A percentile compares a stretch with the other conserved stretches of the same genome.
These are phyloP conservation scores for Tetrapedia diversipes DNA, from an alignment of 2,888 invertebrate species.

Conservation along the genomic window DNA sequence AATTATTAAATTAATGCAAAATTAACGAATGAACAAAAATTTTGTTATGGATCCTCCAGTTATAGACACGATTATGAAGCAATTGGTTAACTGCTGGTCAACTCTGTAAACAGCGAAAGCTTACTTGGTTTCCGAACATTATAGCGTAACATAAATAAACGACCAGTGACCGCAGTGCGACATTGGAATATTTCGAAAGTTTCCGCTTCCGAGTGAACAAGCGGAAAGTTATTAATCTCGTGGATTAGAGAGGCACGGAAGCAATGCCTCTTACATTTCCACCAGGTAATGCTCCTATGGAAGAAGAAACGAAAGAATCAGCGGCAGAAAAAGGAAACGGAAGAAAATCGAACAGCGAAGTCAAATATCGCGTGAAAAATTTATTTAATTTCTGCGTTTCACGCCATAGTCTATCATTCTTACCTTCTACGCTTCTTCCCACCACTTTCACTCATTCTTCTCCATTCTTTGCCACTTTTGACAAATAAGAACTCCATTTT, in stretches of 20 bases:
- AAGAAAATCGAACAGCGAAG: slow-evolving; percentile 49
- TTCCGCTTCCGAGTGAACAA: slow-evolving; percentile 50
- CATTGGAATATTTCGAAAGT: slow-evolving; percentile 45
- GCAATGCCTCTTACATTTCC: slow-evolving; percentile 62
- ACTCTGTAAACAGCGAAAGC: too few relatives aligned
- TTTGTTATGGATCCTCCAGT: too few relatives aligned
- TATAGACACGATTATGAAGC: too few relatives aligned
- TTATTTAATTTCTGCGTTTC: slow-evolving; percentile 68
- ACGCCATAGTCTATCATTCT: slow-evolving; percentile 54
- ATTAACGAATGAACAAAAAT: too few relatives aligned
- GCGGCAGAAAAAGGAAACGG: slow-evolving; percentile 33
- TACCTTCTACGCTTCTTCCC: slow-evolving; percentile 25
- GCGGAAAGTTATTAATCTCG: slow-evolving; percentile 66
- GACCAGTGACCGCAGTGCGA: not conserved
- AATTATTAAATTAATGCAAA: too few relatives aligned
- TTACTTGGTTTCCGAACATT: slow-evolving; percentile 3
- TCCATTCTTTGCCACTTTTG: too few relatives aligned
- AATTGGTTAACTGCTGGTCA: too few relatives aligned
- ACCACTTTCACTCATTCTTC: slow-evolving; percentile 5
- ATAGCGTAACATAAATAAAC: not conserved
- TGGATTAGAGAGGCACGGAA: slow-evolving; percentile 45
- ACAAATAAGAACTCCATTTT: too few relatives aligned
- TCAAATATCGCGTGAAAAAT: slow-evolving; percentile 61
- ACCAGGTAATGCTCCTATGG: slow-evolving; percentile 51
- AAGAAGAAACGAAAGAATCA: slow-evolving; percentile 26